Conservation (phyloP, 2,113 vertebrate genomes). For the Probosciger aterrimus region DNA sequence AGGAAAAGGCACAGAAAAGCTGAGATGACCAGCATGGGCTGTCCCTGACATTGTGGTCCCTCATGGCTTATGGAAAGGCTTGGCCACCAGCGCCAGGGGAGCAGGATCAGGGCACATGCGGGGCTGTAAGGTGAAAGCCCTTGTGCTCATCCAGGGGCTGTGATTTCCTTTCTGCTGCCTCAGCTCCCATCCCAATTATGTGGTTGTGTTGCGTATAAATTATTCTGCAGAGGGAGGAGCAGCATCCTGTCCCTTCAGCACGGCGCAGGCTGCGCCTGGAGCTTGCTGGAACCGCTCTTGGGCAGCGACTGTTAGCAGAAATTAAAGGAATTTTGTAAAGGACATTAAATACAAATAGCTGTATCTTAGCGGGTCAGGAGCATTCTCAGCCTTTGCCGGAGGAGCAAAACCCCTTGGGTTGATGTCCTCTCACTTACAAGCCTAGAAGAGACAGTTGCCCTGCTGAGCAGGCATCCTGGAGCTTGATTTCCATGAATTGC, state of each 20-base stretch:
- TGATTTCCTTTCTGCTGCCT: slow-evolving; percentile 15
- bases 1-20: neutral
- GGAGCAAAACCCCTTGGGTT: neutral
- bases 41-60: neutral
- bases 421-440: neutral
- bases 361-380: neutral
- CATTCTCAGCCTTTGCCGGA: neutral
- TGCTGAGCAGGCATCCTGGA: neutral
- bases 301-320: neutral
- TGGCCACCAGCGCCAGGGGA: neutral
- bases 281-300: neutral
- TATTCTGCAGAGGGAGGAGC: slow-evolving; percentile 8
- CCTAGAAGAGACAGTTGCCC: neutral
- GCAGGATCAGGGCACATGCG: accelerated
- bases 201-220: neutral
- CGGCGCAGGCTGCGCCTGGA: neutral
- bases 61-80: neutral
- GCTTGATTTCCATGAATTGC: neutral
- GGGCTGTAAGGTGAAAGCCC: neutral
- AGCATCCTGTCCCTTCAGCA: slow-evolving; percentile 1
- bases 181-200: neutral
- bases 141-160: neutral
- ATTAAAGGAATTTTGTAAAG: slow-evolving; percentile 34
- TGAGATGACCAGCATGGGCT: neutral
- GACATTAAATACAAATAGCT: slow-evolving; percentile 31